Percentiles rank a stretch among this genome's conserved stretches.
These are phyloP conservation scores for Gorsachius goisagi DNA, from an alignment of 2,113 vertebrate species.

Conservation along the genomic window DNA sequence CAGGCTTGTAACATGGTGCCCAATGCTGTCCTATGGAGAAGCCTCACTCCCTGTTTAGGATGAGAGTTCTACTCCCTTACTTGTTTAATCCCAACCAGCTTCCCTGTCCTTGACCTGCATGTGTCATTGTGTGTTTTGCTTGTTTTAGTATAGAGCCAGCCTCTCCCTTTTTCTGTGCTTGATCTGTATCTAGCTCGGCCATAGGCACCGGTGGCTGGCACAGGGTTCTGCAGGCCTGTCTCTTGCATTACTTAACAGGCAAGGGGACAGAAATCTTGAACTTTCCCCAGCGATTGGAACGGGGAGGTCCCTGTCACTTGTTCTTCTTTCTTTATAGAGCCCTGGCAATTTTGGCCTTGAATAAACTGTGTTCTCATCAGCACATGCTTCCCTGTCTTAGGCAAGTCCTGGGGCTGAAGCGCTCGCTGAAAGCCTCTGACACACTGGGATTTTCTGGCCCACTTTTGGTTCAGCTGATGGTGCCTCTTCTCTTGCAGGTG, in stretches of 20 bases:
- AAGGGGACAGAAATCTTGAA: background rate
- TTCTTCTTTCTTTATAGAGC: background rate
- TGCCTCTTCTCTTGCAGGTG: constrained; percentile 75
- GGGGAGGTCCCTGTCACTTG: background rate
- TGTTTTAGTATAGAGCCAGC: background rate
- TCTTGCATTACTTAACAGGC: background rate
- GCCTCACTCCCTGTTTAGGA: background rate
- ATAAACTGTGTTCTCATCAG: background rate
- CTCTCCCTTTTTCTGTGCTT: background rate
- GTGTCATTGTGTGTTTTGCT: background rate
- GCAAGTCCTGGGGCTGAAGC: background rate
- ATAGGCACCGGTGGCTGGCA: background rate
- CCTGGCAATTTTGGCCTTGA: background rate
- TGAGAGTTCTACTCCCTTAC: background rate
- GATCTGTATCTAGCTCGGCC: background rate
- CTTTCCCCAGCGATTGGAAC: background rate
- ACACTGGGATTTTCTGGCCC: background rate
- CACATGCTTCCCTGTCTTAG: accelerated
- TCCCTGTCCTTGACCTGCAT: background rate
- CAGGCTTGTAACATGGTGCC: background rate
- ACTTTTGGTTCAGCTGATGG: background rate
- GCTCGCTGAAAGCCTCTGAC: background rate
- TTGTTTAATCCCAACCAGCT: background rate
- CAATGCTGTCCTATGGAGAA: background rate
- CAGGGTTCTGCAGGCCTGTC: background rate